Evolutionary conservation across 2,888 invertebrate genomes (phyloP).

Genomic region (Synergus umbraculus): DNA sequence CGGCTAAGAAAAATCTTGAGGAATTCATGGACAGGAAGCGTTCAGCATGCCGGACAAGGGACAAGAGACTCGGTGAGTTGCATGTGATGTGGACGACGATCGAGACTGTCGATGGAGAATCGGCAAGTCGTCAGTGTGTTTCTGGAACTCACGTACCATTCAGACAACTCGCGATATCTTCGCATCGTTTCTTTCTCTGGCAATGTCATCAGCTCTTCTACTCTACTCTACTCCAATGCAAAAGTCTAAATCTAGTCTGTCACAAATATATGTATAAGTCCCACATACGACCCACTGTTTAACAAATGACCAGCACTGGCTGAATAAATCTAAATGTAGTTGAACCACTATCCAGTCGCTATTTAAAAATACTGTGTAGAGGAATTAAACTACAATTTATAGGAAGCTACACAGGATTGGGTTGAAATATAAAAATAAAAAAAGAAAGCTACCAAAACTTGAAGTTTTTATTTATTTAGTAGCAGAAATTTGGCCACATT

Average conservation of each 20-base stretch:
- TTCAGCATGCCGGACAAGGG: conserved; percentile 57
- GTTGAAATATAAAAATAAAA: too few species aligned
- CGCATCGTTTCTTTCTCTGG: conserved; percentile 15
- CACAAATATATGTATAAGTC: neutral
- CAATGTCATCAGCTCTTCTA: conserved; percentile 14
- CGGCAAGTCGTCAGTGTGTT: conserved; percentile 69
- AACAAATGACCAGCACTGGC: neutral
- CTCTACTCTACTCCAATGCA: neutral
- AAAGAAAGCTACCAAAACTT: too few species aligned
- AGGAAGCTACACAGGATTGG: too few species aligned
- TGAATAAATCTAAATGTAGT: neutral
- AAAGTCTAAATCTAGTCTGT: neutral
- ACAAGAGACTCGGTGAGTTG: conserved; percentile 49
- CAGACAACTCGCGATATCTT: conserved; percentile 29
- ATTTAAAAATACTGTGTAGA: too few species aligned
- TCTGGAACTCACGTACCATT: conserved; percentile 71
- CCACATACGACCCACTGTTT: neutral
- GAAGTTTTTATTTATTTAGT: too few species aligned
- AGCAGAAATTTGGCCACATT: too few species aligned
- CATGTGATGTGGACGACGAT: conserved; percentile 43
- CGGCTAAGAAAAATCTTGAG: conserved; percentile 51
- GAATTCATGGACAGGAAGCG: conserved; percentile 61
- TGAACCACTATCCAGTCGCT: too few species aligned
- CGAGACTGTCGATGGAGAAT: conserved; percentile 58
- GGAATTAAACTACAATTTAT: too few species aligned